Conservation (phyloP, 2,888 invertebrate species). For the Polyommatus icarus region DNA sequence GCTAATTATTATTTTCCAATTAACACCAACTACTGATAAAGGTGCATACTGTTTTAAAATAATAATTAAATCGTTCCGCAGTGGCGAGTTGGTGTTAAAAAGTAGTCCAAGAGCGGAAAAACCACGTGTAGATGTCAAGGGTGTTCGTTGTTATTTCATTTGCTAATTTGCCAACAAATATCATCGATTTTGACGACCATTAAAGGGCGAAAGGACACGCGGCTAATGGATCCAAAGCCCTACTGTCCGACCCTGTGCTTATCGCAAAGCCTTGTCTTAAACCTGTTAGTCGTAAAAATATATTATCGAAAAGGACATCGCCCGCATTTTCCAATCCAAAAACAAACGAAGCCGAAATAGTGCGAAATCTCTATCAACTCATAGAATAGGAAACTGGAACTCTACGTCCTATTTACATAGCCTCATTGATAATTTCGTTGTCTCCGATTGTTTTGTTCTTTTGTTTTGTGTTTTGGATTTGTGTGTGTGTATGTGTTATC, state of each 20-base stretch:
- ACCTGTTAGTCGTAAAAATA: not conserved
- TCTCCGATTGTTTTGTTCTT: conserved; percentile 2
- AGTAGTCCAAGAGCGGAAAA: conserved; percentile 20
- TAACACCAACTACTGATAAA: not conserved
- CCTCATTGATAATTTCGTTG: conserved; percentile 9
- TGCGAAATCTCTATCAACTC: not conserved
- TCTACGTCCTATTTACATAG: not conserved
- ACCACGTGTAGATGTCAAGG: conserved; percentile 23
- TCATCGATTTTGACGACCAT: not conserved
- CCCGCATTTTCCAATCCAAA: not conserved
- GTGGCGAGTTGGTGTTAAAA: not conserved
- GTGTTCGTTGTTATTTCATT: conserved; percentile 7
- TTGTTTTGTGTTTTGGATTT: conserved; percentile 20
- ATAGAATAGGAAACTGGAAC: not conserved
- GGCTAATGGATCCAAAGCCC: not conserved
- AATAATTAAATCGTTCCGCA: conserved; percentile 7
- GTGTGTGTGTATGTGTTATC: conserved; percentile 2
- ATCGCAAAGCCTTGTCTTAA: not conserved
- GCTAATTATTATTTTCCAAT: too few relatives aligned
- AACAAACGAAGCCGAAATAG: not conserved
- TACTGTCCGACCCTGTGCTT: not conserved
- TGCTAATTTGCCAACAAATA: not conserved
- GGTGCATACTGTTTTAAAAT: not conserved
- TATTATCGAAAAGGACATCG: not conserved
- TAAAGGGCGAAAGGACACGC: not conserved